Base-by-base conservation (phyloP, 1,140 invertebrate genomes). In the Camponotus vicinus region DNA sequence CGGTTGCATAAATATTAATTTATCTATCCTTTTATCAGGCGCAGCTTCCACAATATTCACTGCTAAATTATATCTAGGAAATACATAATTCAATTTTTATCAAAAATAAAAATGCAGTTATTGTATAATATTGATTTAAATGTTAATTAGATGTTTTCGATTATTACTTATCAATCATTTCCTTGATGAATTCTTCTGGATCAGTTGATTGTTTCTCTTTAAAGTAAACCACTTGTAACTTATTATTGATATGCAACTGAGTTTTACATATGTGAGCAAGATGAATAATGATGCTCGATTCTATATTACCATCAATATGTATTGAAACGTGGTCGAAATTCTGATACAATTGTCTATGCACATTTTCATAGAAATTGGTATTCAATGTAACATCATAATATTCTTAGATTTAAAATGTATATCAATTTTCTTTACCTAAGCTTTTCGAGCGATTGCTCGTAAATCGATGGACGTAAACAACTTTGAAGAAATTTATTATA, bases 261-360 rank as follows among this genome's bases (percentile, higher is more conserved):
- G 63, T 49, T 77, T 69, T 87, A 21, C 18, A 86, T 34, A 86
- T 55, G 59, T 66, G 76, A 84, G 78, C 82, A 42, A 89, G 88
- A 73, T 94, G 92, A 32, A 92, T 32, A 7, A 94, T 40, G 8
- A 91, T 70, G 4, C 90, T 84, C 0, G 92, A 92, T 76, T 92
- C 92, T 1, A 88, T 66, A 42, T 69, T 89, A 1, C 87, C 91
- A 59, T 94, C 90, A 18, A 93, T 79, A 70, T 75, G 89, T 87
- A 94, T 85, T 42, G 80, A 76, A 8, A 93, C 87, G 21, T 88
- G 77, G 34, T 92, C 85, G 0, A 90, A 73, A 52, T 92, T 88
- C 9, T 64, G 18, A 70, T 90, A 93, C 55, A 93, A 80, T 57
- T 91, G 69, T 67, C 93, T 94, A 71, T 79, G 90, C 88, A 11